These are phyloP conservation scores for Dicrurus megarhynchus DNA, from an alignment of 2,113 vertebrate species.

Conservation along the genomic window DNA sequence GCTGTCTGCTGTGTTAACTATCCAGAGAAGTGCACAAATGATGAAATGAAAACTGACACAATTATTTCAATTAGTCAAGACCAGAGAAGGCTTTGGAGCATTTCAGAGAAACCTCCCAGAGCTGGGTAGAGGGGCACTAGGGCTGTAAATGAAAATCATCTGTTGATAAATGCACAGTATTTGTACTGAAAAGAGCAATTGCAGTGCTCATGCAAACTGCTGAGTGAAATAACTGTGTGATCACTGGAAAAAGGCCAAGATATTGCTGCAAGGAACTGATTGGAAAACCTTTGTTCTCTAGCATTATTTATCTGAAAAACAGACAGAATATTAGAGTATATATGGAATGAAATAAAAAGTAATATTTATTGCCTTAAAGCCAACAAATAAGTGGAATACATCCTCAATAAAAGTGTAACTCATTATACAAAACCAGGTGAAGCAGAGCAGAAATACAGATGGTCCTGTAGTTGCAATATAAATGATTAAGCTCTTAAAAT, in stretches of 20 bases:
- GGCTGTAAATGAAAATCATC: not conserved
- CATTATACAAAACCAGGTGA: not conserved
- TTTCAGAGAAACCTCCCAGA: not conserved
- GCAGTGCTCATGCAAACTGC: not conserved
- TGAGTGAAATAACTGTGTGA: not conserved
- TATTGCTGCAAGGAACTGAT: not conserved
- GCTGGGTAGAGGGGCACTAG: not conserved
- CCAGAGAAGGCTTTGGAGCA: not conserved
- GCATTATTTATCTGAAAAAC: not conserved
- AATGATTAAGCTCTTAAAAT: not conserved
- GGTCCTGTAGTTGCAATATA: not conserved
- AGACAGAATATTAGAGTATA: not conserved
- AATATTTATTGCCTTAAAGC: not conserved
- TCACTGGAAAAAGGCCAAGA: not conserved
- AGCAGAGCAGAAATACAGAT: not conserved
- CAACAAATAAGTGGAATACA: not conserved
- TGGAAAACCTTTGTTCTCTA: not conserved
- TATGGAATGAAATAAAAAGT: not conserved
- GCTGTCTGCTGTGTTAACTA: not conserved
- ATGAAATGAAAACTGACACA: conserved; percentile 17
- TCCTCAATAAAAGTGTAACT: not conserved
- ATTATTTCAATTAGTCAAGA: conserved; percentile 28
- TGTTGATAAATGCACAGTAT: not conserved
- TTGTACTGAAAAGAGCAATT: not conserved
- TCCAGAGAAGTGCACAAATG: not conserved